Base-by-base conservation (phyloP, 2,113 vertebrate genomes). In the Monarcha castaneiventris region DNA sequence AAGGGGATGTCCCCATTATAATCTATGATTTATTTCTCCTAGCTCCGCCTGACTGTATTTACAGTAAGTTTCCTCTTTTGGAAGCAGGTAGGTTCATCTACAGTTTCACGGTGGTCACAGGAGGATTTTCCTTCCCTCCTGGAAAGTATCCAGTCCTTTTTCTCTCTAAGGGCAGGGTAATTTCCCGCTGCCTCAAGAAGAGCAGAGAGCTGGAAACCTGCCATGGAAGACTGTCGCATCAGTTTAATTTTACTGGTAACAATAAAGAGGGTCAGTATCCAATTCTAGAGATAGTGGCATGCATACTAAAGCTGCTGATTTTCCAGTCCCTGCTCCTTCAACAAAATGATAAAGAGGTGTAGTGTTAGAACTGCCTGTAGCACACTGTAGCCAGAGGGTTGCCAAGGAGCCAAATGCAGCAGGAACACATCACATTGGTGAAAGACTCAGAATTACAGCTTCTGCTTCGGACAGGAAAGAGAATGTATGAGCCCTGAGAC, bases 231-330 rank as follows among this genome's bases (percentile, higher is more conserved):
- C 90, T 94, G 85, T 85, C 8, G 0, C 55, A 82, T 96, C 76
- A 78, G 84, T 90, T 97, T 78, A 54, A 88, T 95, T 97, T 98
- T 96, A 94, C 86, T 1, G 9, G 82, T 75, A 97, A 92, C 83
- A 85, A 63, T 82, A 90, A 95, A 94, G 49, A 97, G 64, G 49
- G 89, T 83, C 87, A 78, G 54, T 76, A 87, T n/a, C 46, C 76
- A 67, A 11, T 67, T 64, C 88, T 93, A 91, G 78, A 97, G 81
- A 81, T 41, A 82, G 21, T 13, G 37, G 16, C 46, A n/a, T 54
- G 88, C 66, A 84, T 92, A 93, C 58, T 90, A 93, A 97, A 96
- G 72, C 25, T 52, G 67, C 78, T 74, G 41, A 67, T 91, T 97
- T 97, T 68, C 77, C 43, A 87, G n/a, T n/a, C 29, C 9, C 49